A percentile compares a stretch with the other conserved stretches of the same genome.
These are phyloP conservation scores for Pentamera pediparva DNA, from an alignment of 53 echinoderm and acorn worm species.

Conservation along the genomic window DNA sequence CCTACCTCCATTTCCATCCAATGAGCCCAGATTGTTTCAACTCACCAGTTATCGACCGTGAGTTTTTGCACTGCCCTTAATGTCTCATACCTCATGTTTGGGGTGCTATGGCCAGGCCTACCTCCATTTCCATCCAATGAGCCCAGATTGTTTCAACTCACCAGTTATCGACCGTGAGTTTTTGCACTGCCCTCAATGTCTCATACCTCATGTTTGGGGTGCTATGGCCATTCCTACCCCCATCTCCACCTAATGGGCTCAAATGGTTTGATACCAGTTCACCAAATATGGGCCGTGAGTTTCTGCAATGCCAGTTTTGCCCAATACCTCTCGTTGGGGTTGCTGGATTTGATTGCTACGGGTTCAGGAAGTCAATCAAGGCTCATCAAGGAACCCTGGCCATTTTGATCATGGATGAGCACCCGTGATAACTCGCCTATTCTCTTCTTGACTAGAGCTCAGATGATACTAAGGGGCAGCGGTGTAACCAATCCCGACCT, in stretches of 20 bases:
- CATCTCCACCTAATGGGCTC: not conserved
- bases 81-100: slow-evolving; percentile 85
- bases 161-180: slow-evolving; percentile 98
- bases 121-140: not conserved
- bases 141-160: slow-evolving; percentile 25
- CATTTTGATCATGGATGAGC: too few species aligned
- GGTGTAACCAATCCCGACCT: too few species aligned
- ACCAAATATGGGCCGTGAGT: slow-evolving; percentile 97
- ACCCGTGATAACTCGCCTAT: too few species aligned
- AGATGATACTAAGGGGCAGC: too few species aligned
- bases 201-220: slow-evolving; percentile 88
- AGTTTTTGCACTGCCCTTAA: slow-evolving; percentile 90
- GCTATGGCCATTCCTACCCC: slow-evolving; percentile 21
- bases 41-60: slow-evolving; percentile 96
- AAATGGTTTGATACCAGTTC: slow-evolving; percentile 9
- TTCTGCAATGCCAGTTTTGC: slow-evolving; percentile 86
- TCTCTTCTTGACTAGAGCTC: too few species aligned
- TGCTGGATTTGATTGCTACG: too few species aligned
- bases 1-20: not conserved
- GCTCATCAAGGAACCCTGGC: too few species aligned
- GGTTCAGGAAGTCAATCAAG: too few species aligned
- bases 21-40: not conserved
- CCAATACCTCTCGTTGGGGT: slow-evolving; percentile 85
- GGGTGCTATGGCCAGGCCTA: slow-evolving; percentile 59
- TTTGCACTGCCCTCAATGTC: slow-evolving; percentile 81